Conservation (phyloP, 1,140 invertebrate genomes). For the Stenopsyche tienmushanensis region DNA sequence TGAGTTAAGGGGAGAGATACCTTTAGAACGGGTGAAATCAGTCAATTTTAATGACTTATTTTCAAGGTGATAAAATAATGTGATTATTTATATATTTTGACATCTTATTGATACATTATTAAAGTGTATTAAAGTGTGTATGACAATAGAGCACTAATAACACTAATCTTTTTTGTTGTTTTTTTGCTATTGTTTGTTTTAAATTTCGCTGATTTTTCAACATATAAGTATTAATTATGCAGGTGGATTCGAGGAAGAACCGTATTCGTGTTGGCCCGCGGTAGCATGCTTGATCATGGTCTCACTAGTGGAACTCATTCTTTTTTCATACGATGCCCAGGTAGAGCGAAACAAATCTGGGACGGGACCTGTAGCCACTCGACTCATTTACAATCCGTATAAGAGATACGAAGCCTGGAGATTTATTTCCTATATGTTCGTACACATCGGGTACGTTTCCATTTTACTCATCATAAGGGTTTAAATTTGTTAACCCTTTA, state of each 20-base stretch:
- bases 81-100: no score
- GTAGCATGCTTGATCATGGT: constrained; percentile 82
- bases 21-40: no score
- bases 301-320: constrained; percentile 68
- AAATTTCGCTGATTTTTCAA: not conserved
- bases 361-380: constrained; percentile 71
- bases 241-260: constrained; percentile 80
- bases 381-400: constrained; percentile 89
- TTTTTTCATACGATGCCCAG: constrained; percentile 67
- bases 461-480: not conserved
- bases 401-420: constrained; percentile 88
- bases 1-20: no score
- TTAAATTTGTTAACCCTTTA: no score
- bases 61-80: no score
- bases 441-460: constrained; percentile 82
- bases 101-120: no score
- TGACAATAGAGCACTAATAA: no score
- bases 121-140: no score
- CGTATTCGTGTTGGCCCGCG: constrained; percentile 84
- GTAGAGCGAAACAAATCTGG: constrained; percentile 51
- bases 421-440: constrained; percentile 94
- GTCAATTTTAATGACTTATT: no score
- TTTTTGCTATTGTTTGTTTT: not conserved
- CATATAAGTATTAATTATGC: constrained; percentile 48
- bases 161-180: not conserved